Evolutionary conservation across 2,113 vertebrate species (phyloP), one percentile per base, ranked within the genome.

Genomic region (Thalassoma bifasciatum): DNA sequence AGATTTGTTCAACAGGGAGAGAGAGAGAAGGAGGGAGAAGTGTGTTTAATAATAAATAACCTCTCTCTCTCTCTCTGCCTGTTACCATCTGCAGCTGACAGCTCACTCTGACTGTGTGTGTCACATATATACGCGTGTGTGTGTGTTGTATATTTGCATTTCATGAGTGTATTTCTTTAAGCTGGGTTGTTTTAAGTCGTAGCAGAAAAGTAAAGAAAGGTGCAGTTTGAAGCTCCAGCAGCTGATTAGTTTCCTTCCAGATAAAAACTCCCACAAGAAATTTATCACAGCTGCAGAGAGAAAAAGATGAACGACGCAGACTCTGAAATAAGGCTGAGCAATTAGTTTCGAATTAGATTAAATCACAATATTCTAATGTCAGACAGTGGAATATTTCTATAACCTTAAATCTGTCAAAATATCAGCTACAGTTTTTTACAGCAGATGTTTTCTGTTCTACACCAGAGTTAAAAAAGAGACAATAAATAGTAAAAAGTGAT

Each of bases 61-160:
- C 36, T 30, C 30, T 6, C 6, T 3, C 44, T 17, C 5, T 46
- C 6, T 46, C 44, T 19, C 42, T 13, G 16, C 40, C 21, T 22
- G 8, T 40, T n/a, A n/a, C 56, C 83, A 84, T 65, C 77, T 88
- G 81, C 83, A 87, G 70, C 81, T 79, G 85, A 79, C 79, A 54
- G 76, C 71, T 37, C 51, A 36, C 23, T 69, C 46, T 57, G 23
- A 14, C 5, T 42, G 22, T 50, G 44, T 77, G 1, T 22, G 13
- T 46, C 13, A 3, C 19, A 19, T 40, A 8, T 60, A 36, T 68
- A 17, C 38, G 40, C 54, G 46, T 42, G 36, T 42, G 22, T 26
- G 16, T 59, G 17, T 57, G 47, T 49, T 36, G 14, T 12, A 1
- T 50, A 37, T 17, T 12, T 16, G 37, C 8, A 8, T 47, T 19